Evolutionary conservation across 2,888 invertebrate species (phyloP).

Genomic region (Yponomeuta sedellus): DNA sequence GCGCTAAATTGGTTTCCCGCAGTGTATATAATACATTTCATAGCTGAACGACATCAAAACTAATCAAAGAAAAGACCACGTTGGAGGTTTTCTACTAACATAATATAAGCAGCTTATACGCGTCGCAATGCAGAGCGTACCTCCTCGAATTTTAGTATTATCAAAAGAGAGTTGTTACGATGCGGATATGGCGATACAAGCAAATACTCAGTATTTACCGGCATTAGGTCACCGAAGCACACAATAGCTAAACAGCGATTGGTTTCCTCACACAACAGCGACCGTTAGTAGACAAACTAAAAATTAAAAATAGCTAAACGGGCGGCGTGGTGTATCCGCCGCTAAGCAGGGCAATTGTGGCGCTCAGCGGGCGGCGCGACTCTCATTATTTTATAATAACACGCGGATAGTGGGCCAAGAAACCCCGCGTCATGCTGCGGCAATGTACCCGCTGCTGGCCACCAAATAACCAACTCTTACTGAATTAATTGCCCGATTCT

Average conservation of each 20-base stretch:
- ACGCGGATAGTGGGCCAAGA: constrained; percentile 54
- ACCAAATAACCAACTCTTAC: constrained; percentile 59
- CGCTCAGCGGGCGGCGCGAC: constrained; percentile 68
- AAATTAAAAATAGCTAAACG: constrained; percentile 76
- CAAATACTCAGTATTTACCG: background rate
- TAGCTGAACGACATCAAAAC: too few species aligned
- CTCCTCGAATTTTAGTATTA: too few species aligned
- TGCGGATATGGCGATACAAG: background rate
- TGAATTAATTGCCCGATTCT: constrained; percentile 68
- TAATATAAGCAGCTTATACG: too few species aligned
- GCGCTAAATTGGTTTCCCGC: too few species aligned
- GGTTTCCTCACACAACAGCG: constrained; percentile 22
- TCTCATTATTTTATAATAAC: constrained; percentile 77
- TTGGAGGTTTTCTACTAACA: too few species aligned
- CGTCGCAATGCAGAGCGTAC: too few species aligned
- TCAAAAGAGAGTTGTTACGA: background rate
- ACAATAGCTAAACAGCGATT: constrained; percentile 25
- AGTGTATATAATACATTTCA: too few species aligned
- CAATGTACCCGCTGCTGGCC: constrained; percentile 29
- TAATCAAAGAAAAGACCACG: too few species aligned
- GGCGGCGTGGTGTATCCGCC: constrained; percentile 41
- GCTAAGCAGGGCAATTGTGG: constrained; percentile 74
- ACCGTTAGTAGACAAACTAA: constrained; percentile 74
- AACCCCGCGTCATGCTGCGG: constrained; percentile 63
- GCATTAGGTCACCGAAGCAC: background rate